A percentile compares a stretch with the other conserved stretches of the same genome.
These are phyloP conservation scores for Dermochelys coriacea DNA, from an alignment of 2,797 vertebrate genomes.

Conservation along the genomic window DNA sequence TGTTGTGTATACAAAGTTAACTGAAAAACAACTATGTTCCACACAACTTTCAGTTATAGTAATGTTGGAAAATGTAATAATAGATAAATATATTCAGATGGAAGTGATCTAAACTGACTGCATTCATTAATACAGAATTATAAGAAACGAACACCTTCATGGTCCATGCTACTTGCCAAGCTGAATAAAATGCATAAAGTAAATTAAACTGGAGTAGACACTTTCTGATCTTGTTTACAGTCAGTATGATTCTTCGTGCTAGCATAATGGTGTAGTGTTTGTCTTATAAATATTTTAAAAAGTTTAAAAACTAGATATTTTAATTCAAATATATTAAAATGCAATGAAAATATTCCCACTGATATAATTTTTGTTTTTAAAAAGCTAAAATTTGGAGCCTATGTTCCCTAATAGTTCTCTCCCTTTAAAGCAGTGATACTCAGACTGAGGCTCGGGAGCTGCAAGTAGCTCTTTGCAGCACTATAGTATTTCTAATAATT, in stretches of 20 bases:
- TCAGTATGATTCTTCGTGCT: constrained; percentile 29
- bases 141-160: neutral
- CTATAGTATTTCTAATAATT: too few species aligned
- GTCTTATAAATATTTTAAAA: neutral
- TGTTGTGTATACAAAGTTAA: neutral
- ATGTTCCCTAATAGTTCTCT: neutral
- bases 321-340: constrained; percentile 24
- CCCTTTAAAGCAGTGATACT: too few species aligned
- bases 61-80: neutral
- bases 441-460: too few species aligned
- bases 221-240: neutral
- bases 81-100: neutral
- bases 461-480: too few species aligned
- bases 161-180: neutral
- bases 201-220: neutral
- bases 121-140: neutral
- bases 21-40: neutral
- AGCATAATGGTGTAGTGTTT: neutral
- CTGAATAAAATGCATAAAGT: neutral
- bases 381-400: neutral
- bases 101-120: neutral
- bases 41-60: neutral
- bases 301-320: constrained; percentile 44
- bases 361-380: neutral
- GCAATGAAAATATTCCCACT: neutral